phyloP scores from a whole-genome alignment of 2,113 vertebrate genomes.

The Microcebus murinus region DNA sequence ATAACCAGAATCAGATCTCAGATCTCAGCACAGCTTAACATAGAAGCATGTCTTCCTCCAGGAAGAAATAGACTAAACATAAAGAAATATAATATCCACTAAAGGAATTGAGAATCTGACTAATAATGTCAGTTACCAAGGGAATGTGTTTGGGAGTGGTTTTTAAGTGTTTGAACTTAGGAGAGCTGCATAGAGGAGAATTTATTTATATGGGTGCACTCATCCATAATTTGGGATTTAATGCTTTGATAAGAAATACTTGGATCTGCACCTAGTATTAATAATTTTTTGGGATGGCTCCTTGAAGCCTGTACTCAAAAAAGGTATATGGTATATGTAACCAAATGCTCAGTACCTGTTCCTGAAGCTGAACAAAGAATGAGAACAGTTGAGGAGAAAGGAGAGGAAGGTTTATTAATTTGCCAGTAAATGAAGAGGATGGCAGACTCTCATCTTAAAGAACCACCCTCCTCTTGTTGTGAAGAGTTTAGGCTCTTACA shows the following conservation, averaged over 20 bases:
- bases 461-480: too few relatives aligned
- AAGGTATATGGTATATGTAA: background rate
- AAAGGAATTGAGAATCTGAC: background rate
- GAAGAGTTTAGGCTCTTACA: too few relatives aligned
- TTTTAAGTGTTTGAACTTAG: background rate
- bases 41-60: background rate
- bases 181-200: background rate
- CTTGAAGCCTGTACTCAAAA: constrained; percentile 3
- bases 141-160: background rate
- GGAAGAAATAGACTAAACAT: background rate
- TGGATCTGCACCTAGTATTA: background rate
- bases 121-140: background rate
- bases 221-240: background rate
- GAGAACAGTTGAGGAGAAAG: too few relatives aligned
- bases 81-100: background rate
- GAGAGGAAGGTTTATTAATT: too few relatives aligned
- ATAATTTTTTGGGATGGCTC: background rate
- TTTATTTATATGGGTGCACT: background rate
- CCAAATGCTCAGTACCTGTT: too few relatives aligned
- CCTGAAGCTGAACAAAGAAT: too few relatives aligned
- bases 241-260: background rate
- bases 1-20: background rate
- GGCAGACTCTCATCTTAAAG: too few relatives aligned
- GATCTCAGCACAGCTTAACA: background rate
- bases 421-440: too few relatives aligned